These are phyloP conservation scores for Takifugu ocellatus DNA, from an alignment of 2,797 vertebrate species.

Conservation along the genomic window DNA sequence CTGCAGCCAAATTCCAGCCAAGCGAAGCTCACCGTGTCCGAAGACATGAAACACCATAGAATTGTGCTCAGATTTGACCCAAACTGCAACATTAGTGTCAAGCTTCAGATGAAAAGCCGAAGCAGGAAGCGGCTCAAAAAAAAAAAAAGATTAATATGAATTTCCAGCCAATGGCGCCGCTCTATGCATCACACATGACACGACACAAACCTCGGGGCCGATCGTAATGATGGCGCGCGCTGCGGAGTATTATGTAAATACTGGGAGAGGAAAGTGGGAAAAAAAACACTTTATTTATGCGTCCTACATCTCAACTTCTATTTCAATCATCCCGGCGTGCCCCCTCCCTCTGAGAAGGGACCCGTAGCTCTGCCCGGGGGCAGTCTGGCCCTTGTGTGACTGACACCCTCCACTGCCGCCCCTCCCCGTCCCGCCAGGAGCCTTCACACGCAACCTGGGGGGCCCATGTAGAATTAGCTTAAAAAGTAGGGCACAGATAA, in stretches of 20 bases:
- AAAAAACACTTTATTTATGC: slow-evolving; percentile 64
- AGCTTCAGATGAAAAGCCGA: too few species aligned
- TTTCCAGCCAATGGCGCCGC: slow-evolving; percentile 25
- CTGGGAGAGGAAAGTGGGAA: slow-evolving; percentile 29
- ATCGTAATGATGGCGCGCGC: slow-evolving; percentile 47
- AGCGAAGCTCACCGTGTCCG: too few species aligned
- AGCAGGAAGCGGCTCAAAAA: slow-evolving; percentile 17
- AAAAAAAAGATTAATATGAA: slow-evolving; percentile 15
- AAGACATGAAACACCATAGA: too few species aligned
- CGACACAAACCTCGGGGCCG: slow-evolving; percentile 51
- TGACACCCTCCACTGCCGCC: slow-evolving; percentile 60
- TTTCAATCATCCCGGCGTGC: slow-evolving; percentile 63
- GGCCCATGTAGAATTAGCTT: slow-evolving; percentile 71
- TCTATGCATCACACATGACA: slow-evolving; percentile 45
- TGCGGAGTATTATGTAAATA: slow-evolving; percentile 65
- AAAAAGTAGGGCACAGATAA: slow-evolving; percentile 75
- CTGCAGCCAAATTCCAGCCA: too few species aligned
- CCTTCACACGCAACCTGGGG: slow-evolving; percentile 69
- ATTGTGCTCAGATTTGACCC: too few species aligned
- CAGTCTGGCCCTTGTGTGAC: slow-evolving; percentile 71
- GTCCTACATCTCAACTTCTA: slow-evolving; percentile 75
- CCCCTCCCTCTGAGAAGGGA: slow-evolving; percentile 50
- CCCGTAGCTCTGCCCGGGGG: slow-evolving; percentile 65
- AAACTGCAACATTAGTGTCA: too few species aligned
- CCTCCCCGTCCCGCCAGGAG: slow-evolving; percentile 55